These are phyloP conservation scores for Drosophila borealis DNA, from an alignment of 2,888 invertebrate species.

Conservation along the genomic window DNA sequence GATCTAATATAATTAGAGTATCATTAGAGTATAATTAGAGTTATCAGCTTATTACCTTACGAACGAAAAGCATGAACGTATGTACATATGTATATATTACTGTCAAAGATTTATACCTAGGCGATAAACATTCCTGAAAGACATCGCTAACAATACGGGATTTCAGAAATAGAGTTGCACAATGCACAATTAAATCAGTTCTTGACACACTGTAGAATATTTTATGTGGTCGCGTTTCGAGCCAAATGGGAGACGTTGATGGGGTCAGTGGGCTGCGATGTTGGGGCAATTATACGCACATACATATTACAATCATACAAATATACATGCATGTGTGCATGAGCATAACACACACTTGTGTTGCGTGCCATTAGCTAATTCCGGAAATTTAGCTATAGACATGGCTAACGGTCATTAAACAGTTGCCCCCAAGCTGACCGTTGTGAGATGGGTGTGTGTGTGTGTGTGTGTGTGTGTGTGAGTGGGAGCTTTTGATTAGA, in stretches of 20 bases:
- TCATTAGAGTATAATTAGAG: too few relatives aligned
- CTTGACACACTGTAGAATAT: conserved; percentile 36
- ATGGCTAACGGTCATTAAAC: conserved; percentile 54
- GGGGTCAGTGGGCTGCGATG: conserved; percentile 58
- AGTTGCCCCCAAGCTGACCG: conserved; percentile 41
- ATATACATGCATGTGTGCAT: conserved; percentile 17
- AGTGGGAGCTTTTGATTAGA: conserved; percentile 30
- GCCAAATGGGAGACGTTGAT: conserved; percentile 18
- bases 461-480: conserved; percentile 10
- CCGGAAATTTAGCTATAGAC: conserved; percentile 64
- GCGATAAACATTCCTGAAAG: too few relatives aligned
- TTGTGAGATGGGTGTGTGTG: conserved; percentile 16
- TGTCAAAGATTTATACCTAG: too few relatives aligned
- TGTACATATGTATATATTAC: too few relatives aligned
- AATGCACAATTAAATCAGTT: background rate
- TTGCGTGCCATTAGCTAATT: conserved; percentile 68
- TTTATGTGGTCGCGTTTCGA: conserved; percentile 16
- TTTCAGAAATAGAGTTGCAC: background rate
- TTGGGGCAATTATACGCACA: conserved; percentile 11
- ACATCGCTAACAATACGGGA: too few relatives aligned
- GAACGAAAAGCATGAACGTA: too few relatives aligned
- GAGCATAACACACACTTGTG: conserved; percentile 25
- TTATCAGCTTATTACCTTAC: too few relatives aligned
- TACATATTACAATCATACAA: background rate
- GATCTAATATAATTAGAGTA: too few relatives aligned